Base-by-base conservation (phyloP, 2,888 invertebrate genomes). In the Strigamia maritima region DNA sequence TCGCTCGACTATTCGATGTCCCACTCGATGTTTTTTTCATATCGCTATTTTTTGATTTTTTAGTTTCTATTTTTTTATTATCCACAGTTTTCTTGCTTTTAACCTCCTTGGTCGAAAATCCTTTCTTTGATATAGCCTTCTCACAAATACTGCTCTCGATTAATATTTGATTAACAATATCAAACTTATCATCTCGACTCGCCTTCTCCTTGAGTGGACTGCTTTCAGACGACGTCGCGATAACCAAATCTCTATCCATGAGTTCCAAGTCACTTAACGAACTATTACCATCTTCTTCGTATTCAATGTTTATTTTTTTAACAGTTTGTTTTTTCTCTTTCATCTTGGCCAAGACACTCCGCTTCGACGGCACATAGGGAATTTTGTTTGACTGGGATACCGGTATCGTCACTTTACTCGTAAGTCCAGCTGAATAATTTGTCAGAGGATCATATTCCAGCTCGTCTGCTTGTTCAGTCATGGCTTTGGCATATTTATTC, bases 361-460 rank as follows among this genome's bases (percentile, higher is more conserved):
- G 14, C 60, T 60, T 60, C 19, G 60, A 60, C 19, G 60, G 60
- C 24, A 60, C 60, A 12, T 60, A 60, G 22, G 60, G 60, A 60
- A 60, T 60, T 24, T 24, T 60, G 60, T 60, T 60, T 12, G 60
- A 60, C 24, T 60, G 14, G 0, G 40, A 16, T 12, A 54, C 60
- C 16, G 49, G 26, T 26, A 49, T 24, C 19, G 60, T 26, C 19
- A 49, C 26, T 44, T 80, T 77, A 38, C 38, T 75, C 60, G 60
- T 8, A 16, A 54, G 24, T n/a, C 77, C 77, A 12, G 79, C 79
- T 2, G 80, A 78, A 40, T 60, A 78, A 19, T 76, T 79, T 35
- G 49, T 38, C 19, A 81, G 79, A 0, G 82, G 81, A 77, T 82
- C 82, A 79, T 82, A 82, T 60, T 82, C 82, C 76, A 81, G 77